A percentile compares a stretch with the other conserved stretches of the same genome.
Conservation (phyloP, 2,888 invertebrate genomes). For the Carcina quercana region DNA sequence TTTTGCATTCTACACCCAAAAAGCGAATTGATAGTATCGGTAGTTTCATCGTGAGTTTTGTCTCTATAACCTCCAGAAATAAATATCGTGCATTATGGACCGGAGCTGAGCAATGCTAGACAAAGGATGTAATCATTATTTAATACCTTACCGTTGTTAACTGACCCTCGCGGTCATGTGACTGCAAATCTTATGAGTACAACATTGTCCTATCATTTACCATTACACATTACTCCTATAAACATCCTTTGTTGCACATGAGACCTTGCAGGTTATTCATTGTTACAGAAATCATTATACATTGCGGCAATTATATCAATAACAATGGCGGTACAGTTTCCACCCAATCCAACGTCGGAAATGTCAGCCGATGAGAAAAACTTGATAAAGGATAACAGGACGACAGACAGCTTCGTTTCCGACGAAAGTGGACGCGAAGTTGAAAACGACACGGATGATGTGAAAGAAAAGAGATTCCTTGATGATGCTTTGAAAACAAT, state of each 20-base stretch:
- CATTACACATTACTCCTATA: not conserved
- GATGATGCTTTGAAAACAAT: conserved; percentile 58
- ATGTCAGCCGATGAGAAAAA: conserved; percentile 57
- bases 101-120: too few species aligned
- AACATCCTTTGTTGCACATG: not conserved
- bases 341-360: conserved; percentile 51
- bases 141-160: conserved; percentile 41
- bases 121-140: conserved; percentile 53
- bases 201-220: conserved; percentile 17
- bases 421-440: conserved; percentile 59
- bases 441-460: conserved; percentile 49
- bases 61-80: too few species aligned
- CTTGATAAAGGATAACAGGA: conserved; percentile 37
- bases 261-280: conserved; percentile 4
- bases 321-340: conserved; percentile 40
- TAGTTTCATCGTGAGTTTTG: too few species aligned
- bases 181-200: conserved; percentile 16
- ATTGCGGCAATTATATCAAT: conserved; percentile 26
- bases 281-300: conserved; percentile 41
- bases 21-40: too few species aligned
- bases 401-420: conserved; percentile 44
- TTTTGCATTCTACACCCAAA: too few species aligned
- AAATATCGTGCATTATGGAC: too few species aligned
- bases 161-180: conserved; percentile 33
- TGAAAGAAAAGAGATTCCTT: conserved; percentile 52